Base-by-base conservation (phyloP, 2,888 invertebrate species). In the Pollenia griseotomentosa region DNA sequence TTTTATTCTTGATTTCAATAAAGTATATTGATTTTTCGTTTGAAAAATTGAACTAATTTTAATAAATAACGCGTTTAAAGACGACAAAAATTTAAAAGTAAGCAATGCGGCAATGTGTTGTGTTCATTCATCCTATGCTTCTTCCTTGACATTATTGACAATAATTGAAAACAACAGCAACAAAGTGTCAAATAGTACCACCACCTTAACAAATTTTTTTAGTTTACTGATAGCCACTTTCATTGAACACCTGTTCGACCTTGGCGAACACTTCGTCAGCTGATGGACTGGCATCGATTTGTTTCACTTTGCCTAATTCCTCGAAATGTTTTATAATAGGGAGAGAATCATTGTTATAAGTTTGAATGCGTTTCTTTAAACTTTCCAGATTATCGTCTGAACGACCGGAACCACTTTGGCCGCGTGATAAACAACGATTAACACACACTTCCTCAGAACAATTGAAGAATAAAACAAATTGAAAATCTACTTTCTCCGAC, bases 341-440 rank as follows among this genome's bases (percentile, higher is more conserved):
- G 95, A 97, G 95, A 0, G 99, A 98, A 90, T 97, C 97, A 86
- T 95, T 96, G 40, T 96, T 93, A 92, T 98, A 98, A 0, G 98
- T 99, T 89, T 96, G 95, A 90, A 98, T 97, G 84, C 99, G 95
- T 92, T 98, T 98, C 90, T 96, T 95, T 66, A 99, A 94, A 89
- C 97, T 97, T 57, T 98, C 98, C 61, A 96, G 92, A 92, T 99
- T 99, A 93, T 99, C 99, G 93, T 99, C 99, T 1, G 96, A 95
- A 12, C 99, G 96, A 0, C 99, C 99, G 92, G 98, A 98, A 68
- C 97, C 98, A 63, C 96, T 96, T 71, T 96, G 96, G 0, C 99
- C 99, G 86, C 99, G 95, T 6, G 95, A 95, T 78, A 99, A 92
- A 92, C 99, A 99, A 59, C 99, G 95, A 48, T 96, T 94, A 0